Evolutionary conservation across 2,888 invertebrate species (phyloP), one percentile per base, ranked within the genome.

Genomic region (Parnassius smintheus): DNA sequence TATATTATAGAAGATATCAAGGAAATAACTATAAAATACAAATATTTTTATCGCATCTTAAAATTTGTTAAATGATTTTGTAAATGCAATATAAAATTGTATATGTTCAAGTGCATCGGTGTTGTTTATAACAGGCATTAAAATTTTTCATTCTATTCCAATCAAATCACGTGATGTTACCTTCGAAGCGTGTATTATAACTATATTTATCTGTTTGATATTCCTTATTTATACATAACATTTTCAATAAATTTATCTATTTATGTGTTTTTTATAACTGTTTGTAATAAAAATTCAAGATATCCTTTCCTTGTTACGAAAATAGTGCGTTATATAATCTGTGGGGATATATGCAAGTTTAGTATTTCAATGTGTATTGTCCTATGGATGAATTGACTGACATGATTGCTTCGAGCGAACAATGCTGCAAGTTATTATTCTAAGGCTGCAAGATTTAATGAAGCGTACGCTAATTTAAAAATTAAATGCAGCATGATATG

Each of bases 401-500:
- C 35, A 35, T 35, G 35, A 35, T 35, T 35, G 35, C 7, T 35
- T 4, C 35, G 4, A 18, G 12, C 18, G 13, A 49, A 11, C 35
- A 55, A 49, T 22, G 13, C 45, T 8, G 10, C 13, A 48, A 53
- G 18, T 18, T 18, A 18, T 18, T 18, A 18, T 18, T 18, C 18
- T 18, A 18, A 18, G 18, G 18, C 18, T 18, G 18, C 18, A 18
- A 18, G 18, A 18, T 1, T 51, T 45, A 3, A 45, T 50, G 61
- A 56, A 57, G 12, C 45, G 35, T 54, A 13, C 35, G 45, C 25
- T 49, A 55, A 61, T 53, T 61, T 61, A 73, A 73, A 77, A 75
- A 71, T 75, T 78, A 74, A 76, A 71, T 66, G 68, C 70, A 59
- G 68, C 71, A 76, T 69, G 74, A 74, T 73, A 75, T 64, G 67